These are phyloP conservation scores for Ophioderma brevispina DNA, from an alignment of 35 echinoderm and acorn worm species.

Conservation along the genomic window DNA sequence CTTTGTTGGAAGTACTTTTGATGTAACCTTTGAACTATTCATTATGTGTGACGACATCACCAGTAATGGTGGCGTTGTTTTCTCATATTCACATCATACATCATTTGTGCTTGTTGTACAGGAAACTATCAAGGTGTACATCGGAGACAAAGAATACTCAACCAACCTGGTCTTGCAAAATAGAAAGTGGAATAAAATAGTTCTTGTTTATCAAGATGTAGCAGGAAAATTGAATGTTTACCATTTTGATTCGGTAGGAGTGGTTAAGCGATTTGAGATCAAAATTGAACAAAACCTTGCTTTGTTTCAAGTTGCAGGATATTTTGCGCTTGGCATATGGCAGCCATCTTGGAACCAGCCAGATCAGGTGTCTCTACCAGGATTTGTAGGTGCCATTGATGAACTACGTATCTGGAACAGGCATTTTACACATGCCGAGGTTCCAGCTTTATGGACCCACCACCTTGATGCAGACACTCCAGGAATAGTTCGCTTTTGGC, in stretches of 20 bases:
- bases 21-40: slow-evolving; percentile 73
- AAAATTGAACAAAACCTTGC: background rate
- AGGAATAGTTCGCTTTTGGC: slow-evolving; percentile 59
- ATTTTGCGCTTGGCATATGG: slow-evolving; percentile 81
- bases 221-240: slow-evolving; percentile 68
- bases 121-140: slow-evolving; percentile 36
- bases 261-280: slow-evolving; percentile 28
- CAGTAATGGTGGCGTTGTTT: slow-evolving; percentile 53
- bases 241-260: slow-evolving; percentile 30
- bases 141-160: slow-evolving; percentile 44
- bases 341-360: slow-evolving; percentile 35
- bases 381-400: slow-evolving; percentile 66
- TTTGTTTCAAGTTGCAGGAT: slow-evolving; percentile 61
- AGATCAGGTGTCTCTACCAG: slow-evolving; percentile 48
- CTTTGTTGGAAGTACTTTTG: slow-evolving; percentile 8
- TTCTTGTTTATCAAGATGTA: slow-evolving; percentile 49
- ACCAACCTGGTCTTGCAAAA: slow-evolving; percentile 54
- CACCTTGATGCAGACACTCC: slow-evolving; percentile 10
- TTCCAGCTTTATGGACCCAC: slow-evolving; percentile 64
- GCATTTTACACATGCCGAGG: slow-evolving; percentile 60
- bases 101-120: slow-evolving; percentile 66
- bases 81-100: slow-evolving; percentile 61
- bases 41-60: slow-evolving; percentile 39
- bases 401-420: slow-evolving; percentile 85
- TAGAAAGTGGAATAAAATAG: slow-evolving; percentile 68